These are phyloP conservation scores for Thomomys bottae DNA, from an alignment of 2,113 vertebrate genomes.

Conservation along the genomic window DNA sequence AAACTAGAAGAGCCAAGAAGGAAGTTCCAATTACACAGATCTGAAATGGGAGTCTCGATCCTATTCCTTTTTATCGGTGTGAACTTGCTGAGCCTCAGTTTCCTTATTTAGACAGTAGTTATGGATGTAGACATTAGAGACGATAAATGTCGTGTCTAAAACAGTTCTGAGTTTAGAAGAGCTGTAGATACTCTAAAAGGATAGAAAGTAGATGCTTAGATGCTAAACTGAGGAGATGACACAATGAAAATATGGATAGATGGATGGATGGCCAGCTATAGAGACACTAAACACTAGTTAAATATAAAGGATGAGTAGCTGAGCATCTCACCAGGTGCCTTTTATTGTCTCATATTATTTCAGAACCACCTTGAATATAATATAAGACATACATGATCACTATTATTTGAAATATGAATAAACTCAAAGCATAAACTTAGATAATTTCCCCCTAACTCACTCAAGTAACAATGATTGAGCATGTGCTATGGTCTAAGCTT, in stretches of 20 bases:
- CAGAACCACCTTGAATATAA: not conserved
- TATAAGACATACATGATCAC: not conserved
- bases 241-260: not conserved
- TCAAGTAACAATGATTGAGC: not conserved
- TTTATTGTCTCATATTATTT: not conserved
- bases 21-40: not conserved
- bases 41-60: not conserved
- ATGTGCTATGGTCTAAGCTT: not conserved
- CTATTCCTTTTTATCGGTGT: not conserved
- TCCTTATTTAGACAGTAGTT: not conserved
- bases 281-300: not conserved
- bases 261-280: not conserved
- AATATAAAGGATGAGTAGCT: not conserved
- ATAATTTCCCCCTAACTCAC: not conserved
- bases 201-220: not conserved
- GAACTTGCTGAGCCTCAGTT: not conserved
- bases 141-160: not conserved
- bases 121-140: not conserved
- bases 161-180: not conserved
- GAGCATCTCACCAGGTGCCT: not conserved
- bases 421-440: not conserved
- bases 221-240: not conserved
- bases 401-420: constrained; percentile 1
- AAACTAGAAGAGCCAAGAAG: not conserved
- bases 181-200: not conserved